Base-by-base conservation (phyloP, 2,113 vertebrate genomes). In the Shinisaurus crocodilurus region DNA sequence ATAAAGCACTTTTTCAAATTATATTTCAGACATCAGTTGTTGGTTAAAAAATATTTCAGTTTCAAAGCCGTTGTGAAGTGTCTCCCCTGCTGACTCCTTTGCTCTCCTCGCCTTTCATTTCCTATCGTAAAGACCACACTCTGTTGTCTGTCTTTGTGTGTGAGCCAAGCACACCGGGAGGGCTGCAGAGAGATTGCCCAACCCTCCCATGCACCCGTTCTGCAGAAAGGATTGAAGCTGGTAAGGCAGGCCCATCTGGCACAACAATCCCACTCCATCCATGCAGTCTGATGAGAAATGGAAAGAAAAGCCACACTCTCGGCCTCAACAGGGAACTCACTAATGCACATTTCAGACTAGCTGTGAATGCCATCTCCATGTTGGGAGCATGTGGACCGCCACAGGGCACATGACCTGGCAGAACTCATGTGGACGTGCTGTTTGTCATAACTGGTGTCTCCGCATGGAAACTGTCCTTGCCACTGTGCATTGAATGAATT, bases 11-110 rank as follows among this genome's bases (percentile, higher is more conserved):
- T 34, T 54, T 54, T 54, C 54, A 54, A 54, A 54, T 94, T 94
- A 81, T 87, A 90, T 96, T 96, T 95, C 92, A 94, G 92, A 95
- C 81, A 29, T 95, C 45, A 60, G 43, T 81, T 69, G 87, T 69
- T 60, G 29, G 27, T 37, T 15, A n/a, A n/a, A n/a, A n/a, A n/a
- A n/a, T 37, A 3, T 2, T 43, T 1, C 18, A 85, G 90, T 95
- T 95, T 94, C 94, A 89, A 95, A 93, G 79, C 60, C 89, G 81
- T 91, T 94, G 85, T 92, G 90, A 96, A 95, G 83, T 82, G 89
- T 94, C 94, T 87, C 93, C 94, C 93, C 94, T 91, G 95, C 93
- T 88, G 92, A 82, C 95, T 95, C 89, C 65, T 87, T 89, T 91
- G 65, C 92, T 96, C 80, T 93, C 94, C 82, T 90, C 70, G 91